Evolutionary conservation across 2,797 vertebrate species (phyloP), one percentile per base, ranked within the genome.

Genomic region (Squalus acanthias): DNA sequence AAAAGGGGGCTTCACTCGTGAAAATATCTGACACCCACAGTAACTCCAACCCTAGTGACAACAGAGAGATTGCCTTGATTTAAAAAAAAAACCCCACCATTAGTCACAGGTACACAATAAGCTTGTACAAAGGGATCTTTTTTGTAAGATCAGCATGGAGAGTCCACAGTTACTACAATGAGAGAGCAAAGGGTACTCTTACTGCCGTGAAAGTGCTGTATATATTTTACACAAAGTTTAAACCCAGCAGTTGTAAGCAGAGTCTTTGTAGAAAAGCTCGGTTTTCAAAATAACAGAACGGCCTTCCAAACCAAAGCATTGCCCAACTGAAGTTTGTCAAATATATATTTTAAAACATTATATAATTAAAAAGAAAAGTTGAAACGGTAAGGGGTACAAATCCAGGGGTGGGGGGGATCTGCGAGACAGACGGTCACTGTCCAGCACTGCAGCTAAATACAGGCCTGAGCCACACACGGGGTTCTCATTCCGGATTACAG

Each of bases 21-120:
- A 60, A 91, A 33, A 63, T 1, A 15, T 33, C 12, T 20, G n/a
- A 12, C n/a, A 39, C 98, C 97, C 97, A 98, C 98, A 98, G 98
- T 98, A 97, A 97, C 98, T 97, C 97, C 98, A 98, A 98, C 98
- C 98, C 98, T 98, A 98, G 98, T 98, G 98, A 67, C 63, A 91
- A 91, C 98, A 96, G 97, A 98, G 98, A 98, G 98, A 98, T 98
- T 98, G 98, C 97, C 98, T 98, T 97, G 2, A 57, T 98, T 98
- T 98, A 97, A 97, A 97, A 97, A 97, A 97, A 96, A 97, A 97
- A 97, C 53, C 39, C 97, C 97, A 98, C 97, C 97, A 97, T 97
- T 0, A 96, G 97, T 97, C 97, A 98, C 96, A 96, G 97, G 97
- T 97, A 98, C 98, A 98, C 97, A 97, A 98, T 97, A 98, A 98